phyloP scores from a whole-genome alignment of 2,113 vertebrate species.

The Megaceryle torquata region DNA sequence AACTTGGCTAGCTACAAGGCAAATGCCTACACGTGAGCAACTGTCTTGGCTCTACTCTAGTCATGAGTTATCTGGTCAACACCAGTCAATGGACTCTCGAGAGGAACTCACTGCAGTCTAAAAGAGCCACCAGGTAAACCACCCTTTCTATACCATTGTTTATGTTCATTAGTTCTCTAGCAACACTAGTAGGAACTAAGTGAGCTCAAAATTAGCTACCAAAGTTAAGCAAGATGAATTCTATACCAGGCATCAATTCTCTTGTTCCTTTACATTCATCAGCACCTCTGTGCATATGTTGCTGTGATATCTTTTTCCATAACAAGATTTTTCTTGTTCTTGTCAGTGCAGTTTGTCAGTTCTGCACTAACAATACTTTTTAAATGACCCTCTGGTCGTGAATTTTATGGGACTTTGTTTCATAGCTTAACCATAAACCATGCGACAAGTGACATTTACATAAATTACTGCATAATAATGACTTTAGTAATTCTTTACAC shows the following conservation, averaged over 20 bases:
- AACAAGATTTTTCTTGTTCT: background rate
- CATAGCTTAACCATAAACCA: background rate
- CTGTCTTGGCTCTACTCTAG: background rate
- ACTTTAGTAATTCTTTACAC: background rate
- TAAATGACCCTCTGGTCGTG: background rate
- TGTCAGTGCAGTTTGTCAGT: background rate
- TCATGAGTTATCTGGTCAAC: background rate
- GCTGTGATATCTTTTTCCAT: background rate
- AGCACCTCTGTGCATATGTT: background rate
- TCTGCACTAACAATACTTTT: background rate
- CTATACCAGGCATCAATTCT: background rate
- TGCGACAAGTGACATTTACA: background rate
- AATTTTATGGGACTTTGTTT: background rate
- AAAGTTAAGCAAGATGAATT: background rate
- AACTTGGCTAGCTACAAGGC: background rate
- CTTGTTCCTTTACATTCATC: background rate
- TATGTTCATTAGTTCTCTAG: background rate
- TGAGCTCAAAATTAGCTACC: background rate
- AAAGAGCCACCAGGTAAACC: background rate
- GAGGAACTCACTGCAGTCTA: background rate
- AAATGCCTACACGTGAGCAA: background rate
- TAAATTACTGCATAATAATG: background rate
- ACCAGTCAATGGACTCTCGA: background rate
- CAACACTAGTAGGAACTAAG: background rate
- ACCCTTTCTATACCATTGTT: background rate